These are phyloP conservation scores for Chrosomus eos DNA, from an alignment of 2,797 vertebrate genomes.

Conservation along the genomic window DNA sequence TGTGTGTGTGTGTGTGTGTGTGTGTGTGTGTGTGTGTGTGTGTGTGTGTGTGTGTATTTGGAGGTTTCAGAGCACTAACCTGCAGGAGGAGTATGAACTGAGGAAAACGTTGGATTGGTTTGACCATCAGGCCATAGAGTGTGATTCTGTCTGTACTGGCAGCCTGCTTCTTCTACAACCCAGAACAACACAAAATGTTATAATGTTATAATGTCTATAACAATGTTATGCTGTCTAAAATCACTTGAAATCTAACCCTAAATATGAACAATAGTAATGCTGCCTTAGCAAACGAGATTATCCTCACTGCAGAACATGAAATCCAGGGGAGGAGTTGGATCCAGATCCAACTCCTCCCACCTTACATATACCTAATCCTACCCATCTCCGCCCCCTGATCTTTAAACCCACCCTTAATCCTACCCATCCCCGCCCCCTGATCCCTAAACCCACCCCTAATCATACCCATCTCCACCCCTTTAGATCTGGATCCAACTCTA, in stretches of 20 bases:
- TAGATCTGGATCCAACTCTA: too few relatives aligned
- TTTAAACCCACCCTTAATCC: too few relatives aligned
- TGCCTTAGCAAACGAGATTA: not conserved
- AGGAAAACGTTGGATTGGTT: constrained; percentile 88
- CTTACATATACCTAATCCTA: too few relatives aligned
- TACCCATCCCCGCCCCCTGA: too few relatives aligned
- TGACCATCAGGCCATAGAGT: constrained; percentile 89
- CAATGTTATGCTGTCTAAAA: not conserved
- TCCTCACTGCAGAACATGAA: too few relatives aligned
- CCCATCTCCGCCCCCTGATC: too few relatives aligned
- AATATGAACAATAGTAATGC: not conserved
- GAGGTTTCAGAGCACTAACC: constrained; percentile 67
- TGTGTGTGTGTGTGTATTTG: not conserved
- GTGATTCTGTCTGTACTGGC: constrained; percentile 84
- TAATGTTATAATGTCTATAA: not conserved
- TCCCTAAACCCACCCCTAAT: too few relatives aligned
- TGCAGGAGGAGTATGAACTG: constrained; percentile 89
- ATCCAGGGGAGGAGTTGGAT: too few relatives aligned
- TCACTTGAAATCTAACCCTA: not conserved
- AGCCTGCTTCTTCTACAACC: constrained; percentile 82
- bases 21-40: not conserved
- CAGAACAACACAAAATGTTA: constrained; percentile 14
- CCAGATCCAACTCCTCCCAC: too few relatives aligned
- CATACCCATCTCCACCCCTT: too few relatives aligned
- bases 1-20: not conserved